These are phyloP conservation scores for Ophonus ardosiacus DNA, from an alignment of 2,888 invertebrate species.

Conservation along the genomic window DNA sequence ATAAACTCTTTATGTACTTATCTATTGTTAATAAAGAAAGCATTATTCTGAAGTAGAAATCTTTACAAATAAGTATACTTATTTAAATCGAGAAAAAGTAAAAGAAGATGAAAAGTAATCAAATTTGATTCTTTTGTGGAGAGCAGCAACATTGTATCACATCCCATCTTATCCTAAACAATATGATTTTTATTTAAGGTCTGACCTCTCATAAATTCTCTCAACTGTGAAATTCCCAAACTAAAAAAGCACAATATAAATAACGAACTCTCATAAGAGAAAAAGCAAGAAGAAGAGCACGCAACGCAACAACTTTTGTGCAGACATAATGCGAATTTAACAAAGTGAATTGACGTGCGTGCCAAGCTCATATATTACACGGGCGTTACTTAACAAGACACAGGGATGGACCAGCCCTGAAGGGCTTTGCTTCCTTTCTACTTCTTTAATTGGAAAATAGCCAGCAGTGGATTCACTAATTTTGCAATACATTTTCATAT, in stretches of 20 bases:
- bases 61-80: background rate
- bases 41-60: background rate
- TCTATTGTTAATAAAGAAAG: too few relatives aligned
- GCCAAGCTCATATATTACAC: conserved; percentile 39
- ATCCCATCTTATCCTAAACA: conserved; percentile 15
- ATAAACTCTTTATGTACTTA: too few relatives aligned
- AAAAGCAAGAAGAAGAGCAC: conserved; percentile 20
- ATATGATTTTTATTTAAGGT: conserved; percentile 45
- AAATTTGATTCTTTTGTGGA: conserved; percentile 10
- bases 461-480: too few relatives aligned
- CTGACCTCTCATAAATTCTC: conserved; percentile 40
- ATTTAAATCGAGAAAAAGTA: background rate
- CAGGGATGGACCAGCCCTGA: background rate
- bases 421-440: background rate
- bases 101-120: background rate
- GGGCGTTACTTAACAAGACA: conserved; percentile 44
- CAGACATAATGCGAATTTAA: conserved; percentile 51
- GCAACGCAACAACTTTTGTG: conserved; percentile 48
- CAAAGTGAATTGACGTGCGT: conserved; percentile 52
- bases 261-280: conserved; percentile 43
- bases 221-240: conserved; percentile 45
- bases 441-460: too few relatives aligned
- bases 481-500: too few relatives aligned
- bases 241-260: conserved; percentile 43
- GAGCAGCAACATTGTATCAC: conserved; percentile 12